Percentiles rank a stretch among this genome's conserved stretches.
Evolutionary conservation across 2,888 invertebrate genomes (phyloP).

Genomic region (Oscheius onirici): DNA sequence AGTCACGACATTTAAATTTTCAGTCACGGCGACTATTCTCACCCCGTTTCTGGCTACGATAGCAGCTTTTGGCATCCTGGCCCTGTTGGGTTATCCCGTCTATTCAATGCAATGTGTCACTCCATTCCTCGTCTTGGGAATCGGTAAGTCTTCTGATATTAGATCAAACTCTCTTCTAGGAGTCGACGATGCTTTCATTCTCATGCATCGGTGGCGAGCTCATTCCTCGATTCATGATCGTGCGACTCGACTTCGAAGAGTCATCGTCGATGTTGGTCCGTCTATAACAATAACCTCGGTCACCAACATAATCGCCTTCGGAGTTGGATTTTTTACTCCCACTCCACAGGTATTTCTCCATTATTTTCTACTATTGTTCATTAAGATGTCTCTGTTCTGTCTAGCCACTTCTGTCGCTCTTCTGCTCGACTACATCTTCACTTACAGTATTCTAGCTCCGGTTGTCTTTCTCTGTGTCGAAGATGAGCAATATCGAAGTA

Average conservation of each 20-base stretch:
- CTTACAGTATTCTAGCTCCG: slow-evolving; percentile 64
- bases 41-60: slow-evolving; percentile 65
- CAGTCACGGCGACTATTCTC: slow-evolving; percentile 52
- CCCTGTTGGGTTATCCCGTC: slow-evolving; percentile 56
- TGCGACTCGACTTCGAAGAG: slow-evolving; percentile 44
- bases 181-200: slow-evolving; percentile 70
- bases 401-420: slow-evolving; percentile 67
- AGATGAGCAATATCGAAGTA: slow-evolving; percentile 23
- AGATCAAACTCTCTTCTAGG: slow-evolving; percentile 36
- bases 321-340: slow-evolving; percentile 68
- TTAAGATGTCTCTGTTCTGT: slow-evolving; percentile 68
- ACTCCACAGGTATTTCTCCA: slow-evolving; percentile 56
- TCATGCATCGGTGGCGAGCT: slow-evolving; percentile 67
- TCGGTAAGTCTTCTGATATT: slow-evolving; percentile 40
- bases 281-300: slow-evolving; percentile 70
- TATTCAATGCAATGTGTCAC: slow-evolving; percentile 70
- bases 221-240: slow-evolving; percentile 38
- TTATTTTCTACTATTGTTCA: not conserved
- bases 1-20: not conserved
- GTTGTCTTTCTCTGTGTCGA: slow-evolving; percentile 48
- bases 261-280: slow-evolving; percentile 66
- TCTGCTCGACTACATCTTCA: slow-evolving; percentile 69
- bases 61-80: slow-evolving; percentile 65
- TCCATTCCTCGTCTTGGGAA: slow-evolving; percentile 67
- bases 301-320: slow-evolving; percentile 70